Base-by-base conservation (phyloP, 2,797 vertebrate species). In the Gymnocypris eckloni region DNA sequence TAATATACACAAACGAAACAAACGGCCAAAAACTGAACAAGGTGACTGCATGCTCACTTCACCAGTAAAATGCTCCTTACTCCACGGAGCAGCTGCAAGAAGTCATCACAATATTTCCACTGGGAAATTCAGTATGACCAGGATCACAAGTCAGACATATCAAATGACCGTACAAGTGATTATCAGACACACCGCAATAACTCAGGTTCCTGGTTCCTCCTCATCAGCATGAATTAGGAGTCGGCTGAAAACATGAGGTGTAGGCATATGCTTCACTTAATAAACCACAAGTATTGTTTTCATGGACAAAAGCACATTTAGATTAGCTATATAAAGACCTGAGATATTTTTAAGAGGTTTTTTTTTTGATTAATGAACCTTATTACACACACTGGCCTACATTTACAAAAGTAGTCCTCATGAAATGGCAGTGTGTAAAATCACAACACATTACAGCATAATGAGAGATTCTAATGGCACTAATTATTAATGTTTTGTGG, bases 401-500 rank as follows among this genome's bases (percentile, higher is more conserved):
- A 16, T 50, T 83, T 52, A 39, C 8, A n/a, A 7, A 73, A 83
- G 16, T 12, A 39, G 37, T 75, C 20, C 71, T 84, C 45, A 6
- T 15, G 28, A 52, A 66, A 50, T 61, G 69, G 28, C 81, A 66
- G 73, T 45, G 78, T 76, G 43, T 75, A 22, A 52, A 85, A 79
- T 59, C 83, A 54, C 72, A 84, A 77, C 61, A 77, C 33, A 28
- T 84, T 77, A 86, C 45, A 83, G 75, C 56, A 83, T 88, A 86
- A 86, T 82, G 56, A 77, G 67, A 87, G 73, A 81, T 15, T 84
- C 77, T 88, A 87, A 87, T 89, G 80, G 84, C 52, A 78, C 81
- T 81, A 87, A 90, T 89, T 87, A 88, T 87, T 83, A 82, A 88
- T 85, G 90, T 85, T 85, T 83, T 85, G 70, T 85, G 84, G 81